Evolutionary conservation across 2,113 vertebrate genomes (phyloP), one percentile per base, ranked within the genome.

Genomic region (Balaenoptera acutorostrata): DNA sequence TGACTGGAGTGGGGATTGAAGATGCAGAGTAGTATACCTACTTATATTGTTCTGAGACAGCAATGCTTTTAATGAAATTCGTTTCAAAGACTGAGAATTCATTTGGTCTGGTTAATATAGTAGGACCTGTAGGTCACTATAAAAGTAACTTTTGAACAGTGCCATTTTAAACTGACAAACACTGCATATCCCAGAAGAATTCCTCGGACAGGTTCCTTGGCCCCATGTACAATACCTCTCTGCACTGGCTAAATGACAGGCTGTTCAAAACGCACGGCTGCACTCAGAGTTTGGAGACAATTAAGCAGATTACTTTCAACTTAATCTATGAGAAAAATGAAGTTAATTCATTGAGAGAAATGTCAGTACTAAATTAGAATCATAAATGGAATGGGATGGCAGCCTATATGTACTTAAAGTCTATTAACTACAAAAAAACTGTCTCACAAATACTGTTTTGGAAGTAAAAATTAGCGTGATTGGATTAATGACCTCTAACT

Each of bases 291-390:
- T 23, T 36, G 66, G 10, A 86, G 46, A 36, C 71, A 88, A 95
- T 95, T 72, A 94, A 80, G 57, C 75, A 89, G 39, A 92, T 64
- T 81, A 78, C 23, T 89, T 57, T 81, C 41, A 89, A 89, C 14
- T 88, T 92, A 97, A 21, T 93, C 46, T 66, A 84, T 39, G 12
- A 94, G 80, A 66, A 36, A 90, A 96, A 88, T 39, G 61, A 90
- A 84, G 71, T 69, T 77, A 90, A 41, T 84, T 86, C 23, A 94
- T 4, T 93, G 18, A 96, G 36, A 6, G 63, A 94, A 88, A 59
- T 55, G 33, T 44, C 2, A 96, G 33, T 41, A 88, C 20, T 84
- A 90, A 89, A 64, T 93, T 14, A 86, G 57, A 89, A 87, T 59
- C 27, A 92, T 64, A 89, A 89, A 77, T 18, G 7, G 13, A 94